These are phyloP conservation scores for Poecilus cupreus DNA, from an alignment of 2,888 invertebrate species.

Conservation along the genomic window DNA sequence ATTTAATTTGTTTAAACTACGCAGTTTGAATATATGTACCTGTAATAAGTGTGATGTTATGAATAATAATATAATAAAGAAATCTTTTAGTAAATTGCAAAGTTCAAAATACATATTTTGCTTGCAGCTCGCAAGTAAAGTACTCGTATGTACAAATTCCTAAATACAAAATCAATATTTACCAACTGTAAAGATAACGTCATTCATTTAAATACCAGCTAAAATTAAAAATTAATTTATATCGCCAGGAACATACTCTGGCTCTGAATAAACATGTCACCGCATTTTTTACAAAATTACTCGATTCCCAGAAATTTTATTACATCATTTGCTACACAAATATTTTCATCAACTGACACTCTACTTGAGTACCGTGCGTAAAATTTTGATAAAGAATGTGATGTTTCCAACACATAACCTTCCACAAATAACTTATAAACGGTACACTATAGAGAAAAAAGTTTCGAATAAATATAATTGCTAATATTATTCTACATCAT, in stretches of 20 bases:
- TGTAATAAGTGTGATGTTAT: too few relatives aligned
- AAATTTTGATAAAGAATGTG: too few relatives aligned
- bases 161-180: constrained; percentile 31
- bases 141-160: constrained; percentile 8
- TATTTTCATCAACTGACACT: background rate
- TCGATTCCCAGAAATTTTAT: background rate
- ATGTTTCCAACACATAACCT: too few relatives aligned
- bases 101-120: constrained; percentile 16
- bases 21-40: too few relatives aligned
- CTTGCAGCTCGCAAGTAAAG: background rate
- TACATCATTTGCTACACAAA: background rate
- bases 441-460: too few relatives aligned
- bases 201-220: constrained; percentile 16
- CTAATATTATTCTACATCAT: too few relatives aligned
- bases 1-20: too few relatives aligned
- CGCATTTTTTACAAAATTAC: background rate
- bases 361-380: too few relatives aligned
- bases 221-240: constrained; percentile 36
- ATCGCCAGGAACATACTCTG: background rate
- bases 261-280: background rate
- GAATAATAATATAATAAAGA: too few relatives aligned
- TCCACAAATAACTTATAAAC: too few relatives aligned
- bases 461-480: too few relatives aligned
- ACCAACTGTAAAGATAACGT: background rate
- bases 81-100: background rate